These are phyloP conservation scores for Caranx melampygus DNA, from an alignment of 2,113 vertebrate genomes.

Conservation along the genomic window DNA sequence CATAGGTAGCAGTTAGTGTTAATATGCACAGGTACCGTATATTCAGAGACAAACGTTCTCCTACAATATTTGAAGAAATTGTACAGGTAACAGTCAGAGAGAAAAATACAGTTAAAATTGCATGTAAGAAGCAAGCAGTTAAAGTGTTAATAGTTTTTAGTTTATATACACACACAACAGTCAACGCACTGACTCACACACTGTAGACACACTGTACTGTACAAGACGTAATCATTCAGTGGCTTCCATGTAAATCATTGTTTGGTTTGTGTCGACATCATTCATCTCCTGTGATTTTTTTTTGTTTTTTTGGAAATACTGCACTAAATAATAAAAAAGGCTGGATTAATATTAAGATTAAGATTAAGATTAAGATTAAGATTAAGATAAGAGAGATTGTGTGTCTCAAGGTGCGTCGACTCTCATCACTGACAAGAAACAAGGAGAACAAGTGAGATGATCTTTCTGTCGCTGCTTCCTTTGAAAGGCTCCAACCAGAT, in stretches of 20 bases:
- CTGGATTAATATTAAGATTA: slow-evolving; percentile 8
- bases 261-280: slow-evolving; percentile 38
- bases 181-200: slow-evolving; percentile 38
- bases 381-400: slow-evolving; percentile 18
- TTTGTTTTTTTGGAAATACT: slow-evolving; percentile 6
- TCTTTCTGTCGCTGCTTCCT: background rate
- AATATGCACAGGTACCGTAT: slow-evolving; percentile 78
- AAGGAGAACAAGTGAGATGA: background rate
- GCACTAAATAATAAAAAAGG: slow-evolving; percentile 41
- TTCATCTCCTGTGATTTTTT: too few relatives aligned
- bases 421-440: background rate
- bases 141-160: slow-evolving; percentile 75
- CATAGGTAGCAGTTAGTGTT: slow-evolving; percentile 73
- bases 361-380: too few relatives aligned
- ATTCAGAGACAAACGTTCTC: slow-evolving; percentile 67
- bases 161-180: slow-evolving; percentile 82
- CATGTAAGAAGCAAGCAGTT: slow-evolving; percentile 77
- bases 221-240: slow-evolving; percentile 50
- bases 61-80: slow-evolving; percentile 69
- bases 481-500: background rate
- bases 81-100: slow-evolving; percentile 77
- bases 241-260: slow-evolving; percentile 49
- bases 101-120: slow-evolving; percentile 64
- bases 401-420: slow-evolving; percentile 64
- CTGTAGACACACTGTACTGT: slow-evolving; percentile 50